Percentiles rank a stretch among this genome's conserved stretches.
These are phyloP conservation scores for Sarcophilus harrisii DNA, from an alignment of 2,797 vertebrate species.

Conservation along the genomic window DNA sequence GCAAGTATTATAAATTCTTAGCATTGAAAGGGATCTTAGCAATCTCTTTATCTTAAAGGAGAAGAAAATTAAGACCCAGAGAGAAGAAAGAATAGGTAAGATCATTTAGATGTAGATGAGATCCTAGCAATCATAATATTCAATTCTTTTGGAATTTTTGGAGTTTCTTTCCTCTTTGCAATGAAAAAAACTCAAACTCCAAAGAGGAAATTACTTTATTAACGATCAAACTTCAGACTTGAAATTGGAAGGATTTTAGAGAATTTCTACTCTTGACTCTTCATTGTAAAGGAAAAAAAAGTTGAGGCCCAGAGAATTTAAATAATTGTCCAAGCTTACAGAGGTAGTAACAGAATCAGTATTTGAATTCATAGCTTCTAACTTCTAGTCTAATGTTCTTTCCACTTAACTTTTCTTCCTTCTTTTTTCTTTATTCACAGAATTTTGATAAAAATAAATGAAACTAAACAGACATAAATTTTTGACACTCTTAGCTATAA, in stretches of 20 bases:
- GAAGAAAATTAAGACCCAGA: background rate
- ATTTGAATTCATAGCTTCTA: background rate
- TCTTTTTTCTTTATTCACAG: slow-evolving; percentile 10
- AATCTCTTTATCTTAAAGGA: background rate
- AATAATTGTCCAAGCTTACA: background rate
- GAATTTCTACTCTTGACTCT: background rate
- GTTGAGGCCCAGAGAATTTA: background rate
- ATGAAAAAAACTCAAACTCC: background rate
- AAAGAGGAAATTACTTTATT: background rate
- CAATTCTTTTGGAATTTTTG: background rate
- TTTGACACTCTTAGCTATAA: slow-evolving; percentile 58
- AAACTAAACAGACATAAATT: slow-evolving; percentile 34
- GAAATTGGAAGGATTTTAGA: background rate
- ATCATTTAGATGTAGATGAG: background rate
- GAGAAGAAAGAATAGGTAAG: background rate
- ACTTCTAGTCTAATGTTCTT: background rate
- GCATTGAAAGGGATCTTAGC: background rate
- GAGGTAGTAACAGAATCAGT: background rate
- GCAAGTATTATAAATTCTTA: slow-evolving; percentile 31
- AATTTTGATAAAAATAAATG: slow-evolving; percentile 65
- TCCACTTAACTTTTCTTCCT: slow-evolving; percentile 34
- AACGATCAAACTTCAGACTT: background rate
- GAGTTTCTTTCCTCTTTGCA: background rate
- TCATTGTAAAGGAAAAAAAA: background rate
- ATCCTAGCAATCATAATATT: background rate